These are phyloP conservation scores for Lithobates pipiens DNA, from an alignment of 2,797 vertebrate species.

Conservation along the genomic window DNA sequence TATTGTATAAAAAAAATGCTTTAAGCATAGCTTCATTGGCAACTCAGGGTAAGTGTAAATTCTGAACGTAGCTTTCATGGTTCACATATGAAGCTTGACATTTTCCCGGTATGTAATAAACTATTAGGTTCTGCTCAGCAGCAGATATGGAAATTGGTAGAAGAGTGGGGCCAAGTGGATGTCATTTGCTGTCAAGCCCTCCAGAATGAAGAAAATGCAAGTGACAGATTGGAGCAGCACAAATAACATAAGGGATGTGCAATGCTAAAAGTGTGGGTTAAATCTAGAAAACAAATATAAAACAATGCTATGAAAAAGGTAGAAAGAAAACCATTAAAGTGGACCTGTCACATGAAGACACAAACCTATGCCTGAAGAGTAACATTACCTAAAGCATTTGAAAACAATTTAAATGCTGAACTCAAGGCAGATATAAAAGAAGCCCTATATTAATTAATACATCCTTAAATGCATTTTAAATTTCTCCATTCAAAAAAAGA, in stretches of 20 bases:
- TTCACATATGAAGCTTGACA: background rate
- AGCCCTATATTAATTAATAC: too few species aligned
- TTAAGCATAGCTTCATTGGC: background rate
- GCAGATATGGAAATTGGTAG: slow-evolving; percentile 7
- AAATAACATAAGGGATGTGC: slow-evolving; percentile 26
- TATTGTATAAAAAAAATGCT: background rate
- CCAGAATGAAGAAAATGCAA: background rate
- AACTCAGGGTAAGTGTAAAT: background rate
- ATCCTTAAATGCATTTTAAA: too few species aligned
- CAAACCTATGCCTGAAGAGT: background rate
- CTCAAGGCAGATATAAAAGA: too few species aligned
- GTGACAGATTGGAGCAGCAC: slow-evolving; percentile 5
- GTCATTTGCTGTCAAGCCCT: slow-evolving; percentile 29
- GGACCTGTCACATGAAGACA: background rate
- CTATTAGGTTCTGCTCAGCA: background rate
- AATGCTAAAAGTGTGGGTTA: background rate
- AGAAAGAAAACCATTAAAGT: background rate
- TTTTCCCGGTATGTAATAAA: background rate
- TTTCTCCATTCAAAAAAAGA: too few species aligned
- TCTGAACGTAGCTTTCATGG: background rate
- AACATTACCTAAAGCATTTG: too few species aligned
- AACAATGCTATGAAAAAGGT: background rate
- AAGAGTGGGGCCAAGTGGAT: slow-evolving; percentile 24
- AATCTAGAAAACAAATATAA: background rate
- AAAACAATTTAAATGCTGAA: too few species aligned